Conservation (phyloP, 2,113 vertebrate species). For the Eurypyga helias region DNA sequence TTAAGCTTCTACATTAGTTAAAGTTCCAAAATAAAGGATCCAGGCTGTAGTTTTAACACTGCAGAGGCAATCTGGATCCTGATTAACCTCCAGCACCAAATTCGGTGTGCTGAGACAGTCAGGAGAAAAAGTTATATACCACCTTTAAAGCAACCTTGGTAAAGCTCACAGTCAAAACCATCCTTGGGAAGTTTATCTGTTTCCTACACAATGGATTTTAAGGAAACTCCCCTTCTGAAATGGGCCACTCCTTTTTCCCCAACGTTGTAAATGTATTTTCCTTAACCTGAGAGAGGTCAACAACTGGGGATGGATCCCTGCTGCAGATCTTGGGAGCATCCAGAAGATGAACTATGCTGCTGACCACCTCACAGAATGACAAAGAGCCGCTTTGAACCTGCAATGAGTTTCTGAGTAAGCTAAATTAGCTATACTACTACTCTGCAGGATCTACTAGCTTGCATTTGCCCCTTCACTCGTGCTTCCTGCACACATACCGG, state of each 20-base stretch:
- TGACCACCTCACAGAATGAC: neutral
- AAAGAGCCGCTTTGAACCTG: neutral
- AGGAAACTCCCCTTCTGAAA: neutral
- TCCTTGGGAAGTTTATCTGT: neutral
- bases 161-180: neutral
- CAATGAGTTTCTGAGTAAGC: fast-evolving
- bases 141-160: neutral
- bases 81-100: neutral
- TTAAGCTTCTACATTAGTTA: neutral
- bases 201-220: neutral
- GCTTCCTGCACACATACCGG: neutral
- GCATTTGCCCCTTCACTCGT: neutral
- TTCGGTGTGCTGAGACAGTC: fast-evolving
- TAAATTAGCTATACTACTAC: neutral
- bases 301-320: no score
- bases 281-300: neutral
- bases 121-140: neutral
- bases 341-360: neutral
- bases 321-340: neutral
- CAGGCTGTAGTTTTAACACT: neutral
- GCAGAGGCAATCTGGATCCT: neutral
- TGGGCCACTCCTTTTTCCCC: neutral
- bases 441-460: neutral
- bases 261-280: neutral
- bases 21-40: neutral